These are phyloP conservation scores for Netelia fuscicornis DNA, from an alignment of 2,888 invertebrate genomes.

Conservation along the genomic window DNA sequence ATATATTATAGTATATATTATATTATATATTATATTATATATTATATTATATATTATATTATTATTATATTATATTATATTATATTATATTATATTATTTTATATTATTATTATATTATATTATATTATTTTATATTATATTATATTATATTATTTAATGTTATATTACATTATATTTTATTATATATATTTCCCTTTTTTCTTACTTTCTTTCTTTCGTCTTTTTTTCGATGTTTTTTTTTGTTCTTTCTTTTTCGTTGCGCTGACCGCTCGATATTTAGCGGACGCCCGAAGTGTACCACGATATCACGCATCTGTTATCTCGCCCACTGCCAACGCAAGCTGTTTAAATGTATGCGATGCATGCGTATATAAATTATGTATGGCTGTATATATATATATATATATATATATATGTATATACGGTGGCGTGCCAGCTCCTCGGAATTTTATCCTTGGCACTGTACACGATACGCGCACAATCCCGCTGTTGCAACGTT, in stretches of 20 bases:
- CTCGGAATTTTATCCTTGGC: conserved; percentile 16
- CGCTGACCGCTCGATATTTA: conserved; percentile 72
- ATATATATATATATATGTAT: not conserved
- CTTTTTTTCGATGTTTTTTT: not conserved
- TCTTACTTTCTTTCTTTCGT: too few species aligned
- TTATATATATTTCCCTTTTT: too few species aligned
- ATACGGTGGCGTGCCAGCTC: conserved; percentile 10
- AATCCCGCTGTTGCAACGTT: conserved; percentile 26
- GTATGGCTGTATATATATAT: conserved; percentile 29
- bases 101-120: too few species aligned
- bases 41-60: too few species aligned
- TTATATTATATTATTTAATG: too few species aligned
- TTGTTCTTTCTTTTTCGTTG: conserved; percentile 16
- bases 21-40: too few species aligned
- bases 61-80: too few species aligned
- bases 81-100: too few species aligned
- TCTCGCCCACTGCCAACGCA: conserved; percentile 67
- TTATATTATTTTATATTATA: too few species aligned
- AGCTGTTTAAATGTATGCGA: conserved; percentile 28
- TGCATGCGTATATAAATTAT: conserved; percentile 9
- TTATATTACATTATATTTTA: too few species aligned
- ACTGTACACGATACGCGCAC: not conserved
- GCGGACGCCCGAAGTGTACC: conserved; percentile 70
- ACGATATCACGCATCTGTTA: conserved; percentile 77
- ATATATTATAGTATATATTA: too few species aligned